phyloP scores from a whole-genome alignment of 2,888 invertebrate species.

The Coenonympha glycerion region DNA sequence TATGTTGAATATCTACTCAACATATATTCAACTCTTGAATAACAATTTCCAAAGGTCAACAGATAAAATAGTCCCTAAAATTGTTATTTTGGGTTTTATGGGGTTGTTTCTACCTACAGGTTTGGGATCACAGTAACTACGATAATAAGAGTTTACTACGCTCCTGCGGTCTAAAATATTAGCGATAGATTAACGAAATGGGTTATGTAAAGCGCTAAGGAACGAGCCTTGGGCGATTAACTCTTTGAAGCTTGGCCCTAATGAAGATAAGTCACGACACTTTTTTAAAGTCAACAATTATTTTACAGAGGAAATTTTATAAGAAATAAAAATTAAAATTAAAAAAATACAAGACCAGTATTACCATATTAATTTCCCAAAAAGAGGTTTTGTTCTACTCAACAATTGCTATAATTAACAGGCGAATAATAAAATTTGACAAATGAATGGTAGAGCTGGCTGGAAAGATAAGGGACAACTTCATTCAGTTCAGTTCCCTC shows the following conservation, averaged over 20 bases:
- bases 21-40: too few species aligned
- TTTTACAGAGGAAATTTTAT: not conserved
- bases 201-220: not conserved
- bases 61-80: too few species aligned
- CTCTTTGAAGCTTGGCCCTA: not conserved
- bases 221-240: not conserved
- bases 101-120: too few species aligned
- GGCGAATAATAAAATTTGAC: not conserved
- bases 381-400: not conserved
- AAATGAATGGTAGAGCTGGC: not conserved
- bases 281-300: not conserved
- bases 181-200: not conserved
- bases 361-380: not conserved
- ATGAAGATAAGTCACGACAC: constrained; percentile 1
- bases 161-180: not conserved
- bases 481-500: not conserved
- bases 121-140: too few species aligned
- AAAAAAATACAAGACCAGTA: not conserved
- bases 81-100: too few species aligned
- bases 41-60: too few species aligned
- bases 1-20: too few species aligned
- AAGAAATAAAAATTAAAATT: not conserved
- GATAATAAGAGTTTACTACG: not conserved
- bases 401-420: not conserved
- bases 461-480: not conserved